Evolutionary conservation across 2,797 vertebrate species (phyloP).

Genomic region (Rhinophrynus dorsalis): DNA sequence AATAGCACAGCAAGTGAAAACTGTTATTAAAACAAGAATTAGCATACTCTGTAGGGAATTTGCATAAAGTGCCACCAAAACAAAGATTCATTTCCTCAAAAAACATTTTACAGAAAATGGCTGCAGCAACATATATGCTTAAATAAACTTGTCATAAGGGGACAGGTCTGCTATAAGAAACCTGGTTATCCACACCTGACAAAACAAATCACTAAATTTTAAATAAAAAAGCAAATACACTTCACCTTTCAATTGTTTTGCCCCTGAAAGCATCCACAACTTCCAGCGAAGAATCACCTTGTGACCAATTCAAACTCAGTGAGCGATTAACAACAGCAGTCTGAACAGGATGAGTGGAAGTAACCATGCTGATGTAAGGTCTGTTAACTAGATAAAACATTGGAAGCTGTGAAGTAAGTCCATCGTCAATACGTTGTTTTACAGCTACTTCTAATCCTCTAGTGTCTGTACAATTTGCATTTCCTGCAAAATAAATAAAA

Average conservation of each 20-base stretch:
- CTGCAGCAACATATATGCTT: too few species aligned
- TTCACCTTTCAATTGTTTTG: constrained; percentile 81
- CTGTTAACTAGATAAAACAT: constrained; percentile 83
- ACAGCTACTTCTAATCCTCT: constrained; percentile 84
- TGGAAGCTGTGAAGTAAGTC: constrained; percentile 80
- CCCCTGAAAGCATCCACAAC: constrained; percentile 84
- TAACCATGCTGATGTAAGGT: constrained; percentile 78
- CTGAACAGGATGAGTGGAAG: constrained; percentile 61
- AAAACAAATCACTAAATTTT: too few species aligned
- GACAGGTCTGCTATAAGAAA: too few species aligned
- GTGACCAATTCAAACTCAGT: constrained; percentile 85
- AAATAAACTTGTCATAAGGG: too few species aligned
- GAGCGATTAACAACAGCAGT: constrained; percentile 49
- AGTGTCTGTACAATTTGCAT: constrained; percentile 70
- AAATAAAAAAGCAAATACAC: background rate
- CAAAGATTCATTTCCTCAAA: too few species aligned
- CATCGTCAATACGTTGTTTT: constrained; percentile 81
- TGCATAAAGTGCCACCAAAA: too few species aligned
- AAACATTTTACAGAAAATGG: too few species aligned
- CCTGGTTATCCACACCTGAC: too few species aligned
- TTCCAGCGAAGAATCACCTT: constrained; percentile 82
- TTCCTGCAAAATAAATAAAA: constrained; percentile 65
- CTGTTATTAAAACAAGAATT: too few species aligned
- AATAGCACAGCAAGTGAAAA: too few species aligned
- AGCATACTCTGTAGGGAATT: too few species aligned